Conservation (phyloP, 2,113 vertebrate species). For the Ophiodon elongatus region DNA sequence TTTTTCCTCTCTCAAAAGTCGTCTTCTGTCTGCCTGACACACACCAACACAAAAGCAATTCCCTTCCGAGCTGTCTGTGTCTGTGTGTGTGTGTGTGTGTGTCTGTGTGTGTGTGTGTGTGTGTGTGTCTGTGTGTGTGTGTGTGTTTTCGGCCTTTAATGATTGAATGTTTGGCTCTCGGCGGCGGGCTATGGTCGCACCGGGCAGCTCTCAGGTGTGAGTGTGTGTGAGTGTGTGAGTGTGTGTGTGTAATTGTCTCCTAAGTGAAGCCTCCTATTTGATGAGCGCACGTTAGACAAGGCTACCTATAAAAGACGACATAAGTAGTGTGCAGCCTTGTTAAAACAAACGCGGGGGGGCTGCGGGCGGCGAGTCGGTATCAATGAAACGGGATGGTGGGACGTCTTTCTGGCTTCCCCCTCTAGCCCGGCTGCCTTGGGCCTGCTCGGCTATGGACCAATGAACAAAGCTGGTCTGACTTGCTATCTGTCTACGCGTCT, state of each 20-base stretch:
- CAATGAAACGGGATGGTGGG: constrained; percentile 14
- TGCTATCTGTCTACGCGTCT: constrained; percentile 18
- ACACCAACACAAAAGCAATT: constrained; percentile 57
- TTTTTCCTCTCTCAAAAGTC: constrained; percentile 16
- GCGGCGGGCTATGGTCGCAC: background rate
- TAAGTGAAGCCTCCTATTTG: background rate
- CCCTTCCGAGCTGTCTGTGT: constrained; percentile 14
- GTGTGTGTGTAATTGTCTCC: background rate
- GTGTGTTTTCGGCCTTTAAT: constrained; percentile 11
- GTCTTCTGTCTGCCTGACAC: constrained; percentile 8
- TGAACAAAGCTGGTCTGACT: constrained; percentile 45
- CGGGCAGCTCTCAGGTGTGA: background rate
- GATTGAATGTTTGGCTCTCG: constrained; percentile 9
- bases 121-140: background rate
- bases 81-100: background rate
- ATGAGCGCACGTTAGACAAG: constrained; percentile 8
- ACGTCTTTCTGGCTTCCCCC: constrained; percentile 35
- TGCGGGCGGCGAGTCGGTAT: constrained; percentile 17
- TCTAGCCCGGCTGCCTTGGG: constrained; percentile 38
- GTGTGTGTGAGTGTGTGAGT: background rate
- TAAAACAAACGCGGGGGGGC: constrained; percentile 11
- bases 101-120: background rate
- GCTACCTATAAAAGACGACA: background rate
- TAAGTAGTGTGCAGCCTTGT: background rate
- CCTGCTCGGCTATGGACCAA: constrained; percentile 35